phyloP scores from a whole-genome alignment of 2,113 vertebrate genomes.

The Heloderma charlesbogerti region DNA sequence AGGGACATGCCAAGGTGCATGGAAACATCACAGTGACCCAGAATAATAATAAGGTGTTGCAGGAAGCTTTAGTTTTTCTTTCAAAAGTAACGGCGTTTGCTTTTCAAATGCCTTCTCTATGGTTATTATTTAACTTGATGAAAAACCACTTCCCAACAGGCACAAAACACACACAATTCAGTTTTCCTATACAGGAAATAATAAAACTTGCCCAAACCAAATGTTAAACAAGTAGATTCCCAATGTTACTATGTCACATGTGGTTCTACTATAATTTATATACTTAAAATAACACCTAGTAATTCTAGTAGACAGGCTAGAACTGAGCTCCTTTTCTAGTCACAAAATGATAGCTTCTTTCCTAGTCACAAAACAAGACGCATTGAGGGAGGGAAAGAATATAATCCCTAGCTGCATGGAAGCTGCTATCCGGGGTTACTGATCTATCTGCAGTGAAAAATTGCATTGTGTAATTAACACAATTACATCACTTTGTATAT shows the following conservation, averaged over 20 bases:
- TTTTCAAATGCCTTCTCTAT: slow-evolving; percentile 65
- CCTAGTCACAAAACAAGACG: not conserved
- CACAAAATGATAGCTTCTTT: not conserved
- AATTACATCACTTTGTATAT: not conserved
- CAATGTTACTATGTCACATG: not conserved
- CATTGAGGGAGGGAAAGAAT: not conserved
- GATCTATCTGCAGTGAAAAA: not conserved
- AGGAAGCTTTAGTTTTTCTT: slow-evolving; percentile 70
- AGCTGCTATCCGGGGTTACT: not conserved
- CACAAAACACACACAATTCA: slow-evolving; percentile 33
- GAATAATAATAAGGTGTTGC: slow-evolving; percentile 78
- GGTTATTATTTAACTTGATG: slow-evolving; percentile 70
- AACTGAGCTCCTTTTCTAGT: not conserved
- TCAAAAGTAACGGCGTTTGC: slow-evolving; percentile 74
- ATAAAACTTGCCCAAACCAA: slow-evolving; percentile 55
- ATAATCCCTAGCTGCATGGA: not conserved
- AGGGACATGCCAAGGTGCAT: slow-evolving; percentile 81
- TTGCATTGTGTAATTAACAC: not conserved
- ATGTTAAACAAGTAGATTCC: slow-evolving; percentile 14
- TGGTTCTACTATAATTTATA: not conserved
- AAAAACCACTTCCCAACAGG: slow-evolving; percentile 70
- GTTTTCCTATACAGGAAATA: slow-evolving; percentile 25
- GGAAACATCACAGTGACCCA: slow-evolving; percentile 78
- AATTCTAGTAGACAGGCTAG: not conserved
- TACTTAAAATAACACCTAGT: not conserved